Evolutionary conservation across 1,140 invertebrate genomes (phyloP).

Genomic region (Eurytemora carolleeae): DNA sequence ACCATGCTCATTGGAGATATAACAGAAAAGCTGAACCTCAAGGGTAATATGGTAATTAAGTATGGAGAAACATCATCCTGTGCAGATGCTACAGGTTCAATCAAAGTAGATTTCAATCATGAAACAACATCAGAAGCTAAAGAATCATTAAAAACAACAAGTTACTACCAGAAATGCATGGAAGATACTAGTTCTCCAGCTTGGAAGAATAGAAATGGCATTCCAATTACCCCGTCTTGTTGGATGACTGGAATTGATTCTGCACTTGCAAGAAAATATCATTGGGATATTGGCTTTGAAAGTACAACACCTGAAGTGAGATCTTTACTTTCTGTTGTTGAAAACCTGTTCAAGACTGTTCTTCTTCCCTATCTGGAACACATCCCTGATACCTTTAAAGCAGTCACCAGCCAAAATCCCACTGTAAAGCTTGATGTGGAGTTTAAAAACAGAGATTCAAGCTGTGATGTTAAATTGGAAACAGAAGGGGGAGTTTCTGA

Average conservation of each 20-base stretch:
- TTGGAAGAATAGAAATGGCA: neutral
- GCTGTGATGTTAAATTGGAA: conserved; percentile 17
- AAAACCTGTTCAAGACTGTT: conserved; percentile 16
- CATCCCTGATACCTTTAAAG: conserved; percentile 1
- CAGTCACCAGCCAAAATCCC: conserved; percentile 9
- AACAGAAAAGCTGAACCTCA: neutral
- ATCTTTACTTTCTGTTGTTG: conserved; percentile 11
- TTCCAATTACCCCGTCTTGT: conserved; percentile 17
- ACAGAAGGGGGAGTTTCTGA: conserved; percentile 17
- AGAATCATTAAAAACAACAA: neutral
- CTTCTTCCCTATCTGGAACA: conserved; percentile 19
- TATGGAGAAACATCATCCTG: conserved; percentile 5
- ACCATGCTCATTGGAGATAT: conserved; percentile 3
- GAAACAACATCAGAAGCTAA: conserved; percentile 7
- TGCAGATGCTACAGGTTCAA: conserved; percentile 2
- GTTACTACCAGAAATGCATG: conserved; percentile 14
- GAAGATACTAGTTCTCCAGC: neutral
- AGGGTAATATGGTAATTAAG: conserved; percentile 1
- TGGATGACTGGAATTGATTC: conserved; percentile 17
- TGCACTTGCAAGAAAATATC: conserved; percentile 16
- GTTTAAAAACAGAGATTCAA: conserved; percentile 15
- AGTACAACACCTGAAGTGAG: conserved; percentile 3
- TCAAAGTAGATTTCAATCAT: conserved; percentile 3
- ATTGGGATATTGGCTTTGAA: conserved; percentile 4
- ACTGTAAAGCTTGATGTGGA: conserved; percentile 14